A percentile compares a stretch with the other conserved stretches of the same genome.
phyloP scores from a whole-genome alignment of 2,888 invertebrate species.

The Rhingia campestris region DNA sequence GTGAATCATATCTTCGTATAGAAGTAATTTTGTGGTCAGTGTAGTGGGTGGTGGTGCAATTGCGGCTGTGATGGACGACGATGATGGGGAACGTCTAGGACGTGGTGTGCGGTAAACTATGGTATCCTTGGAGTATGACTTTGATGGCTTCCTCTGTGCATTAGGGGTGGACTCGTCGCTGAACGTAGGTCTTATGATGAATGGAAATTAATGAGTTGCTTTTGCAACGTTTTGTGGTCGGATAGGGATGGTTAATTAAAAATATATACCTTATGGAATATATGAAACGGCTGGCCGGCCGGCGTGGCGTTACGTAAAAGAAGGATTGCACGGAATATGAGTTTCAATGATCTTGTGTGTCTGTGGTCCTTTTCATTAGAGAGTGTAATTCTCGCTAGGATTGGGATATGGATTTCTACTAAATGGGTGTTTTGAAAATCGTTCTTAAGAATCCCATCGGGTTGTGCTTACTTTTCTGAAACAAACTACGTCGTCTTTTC shows the following conservation, averaged over 20 bases:
- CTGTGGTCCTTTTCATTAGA: too few species aligned
- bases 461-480: too few species aligned
- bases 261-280: conserved; percentile 16
- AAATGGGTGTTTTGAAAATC: too few species aligned
- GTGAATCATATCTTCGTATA: conserved; percentile 5
- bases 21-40: conserved; percentile 58
- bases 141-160: conserved; percentile 27
- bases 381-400: too few species aligned
- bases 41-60: conserved; percentile 27
- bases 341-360: too few species aligned
- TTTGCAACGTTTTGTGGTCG: conserved; percentile 25
- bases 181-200: conserved; percentile 33
- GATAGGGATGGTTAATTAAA: conserved; percentile 25
- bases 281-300: not conserved
- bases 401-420: too few species aligned
- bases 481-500: too few species aligned
- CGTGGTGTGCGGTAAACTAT: not conserved
- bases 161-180: not conserved
- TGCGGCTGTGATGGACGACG: not conserved
- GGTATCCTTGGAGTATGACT: conserved; percentile 47
- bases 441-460: too few species aligned
- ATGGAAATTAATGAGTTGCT: conserved; percentile 69
- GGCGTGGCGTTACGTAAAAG: too few species aligned
- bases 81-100: not conserved
- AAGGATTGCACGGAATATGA: too few species aligned